These are phyloP conservation scores for Embiotoca jacksoni DNA, from an alignment of 2,113 vertebrate genomes.

Conservation along the genomic window DNA sequence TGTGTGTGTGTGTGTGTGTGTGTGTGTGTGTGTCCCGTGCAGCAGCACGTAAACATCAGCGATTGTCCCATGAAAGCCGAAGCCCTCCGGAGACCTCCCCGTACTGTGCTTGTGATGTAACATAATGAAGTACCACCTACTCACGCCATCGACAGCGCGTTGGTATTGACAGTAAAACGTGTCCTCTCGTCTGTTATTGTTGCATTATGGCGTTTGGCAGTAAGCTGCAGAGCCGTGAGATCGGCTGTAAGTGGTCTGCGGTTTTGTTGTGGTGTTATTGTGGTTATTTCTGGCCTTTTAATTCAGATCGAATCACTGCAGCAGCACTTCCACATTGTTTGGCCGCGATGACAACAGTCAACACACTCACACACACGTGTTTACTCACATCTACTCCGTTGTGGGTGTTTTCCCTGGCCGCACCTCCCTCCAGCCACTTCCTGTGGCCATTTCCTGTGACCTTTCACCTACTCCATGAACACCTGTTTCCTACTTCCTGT, in stretches of 20 bases:
- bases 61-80: slow-evolving; percentile 17
- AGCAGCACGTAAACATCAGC: not conserved
- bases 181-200: slow-evolving; percentile 25
- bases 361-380: not conserved
- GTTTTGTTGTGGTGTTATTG: slow-evolving; percentile 54
- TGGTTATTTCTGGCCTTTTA: slow-evolving; percentile 57
- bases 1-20: no score
- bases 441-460: slow-evolving; percentile 74
- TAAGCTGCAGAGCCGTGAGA: slow-evolving; percentile 33
- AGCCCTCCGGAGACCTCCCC: slow-evolving; percentile 33
- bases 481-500: slow-evolving; percentile 87
- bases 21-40: no score
- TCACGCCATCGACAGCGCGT: slow-evolving; percentile 33
- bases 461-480: slow-evolving; percentile 71
- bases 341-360: not conserved
- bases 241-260: slow-evolving; percentile 46
- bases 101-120: slow-evolving; percentile 24
- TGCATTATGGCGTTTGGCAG: slow-evolving; percentile 45
- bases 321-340: slow-evolving; percentile 8
- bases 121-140: slow-evolving; percentile 42
- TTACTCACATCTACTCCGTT: not conserved
- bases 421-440: slow-evolving; percentile 51
- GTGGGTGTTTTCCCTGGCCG: slow-evolving; percentile 9
- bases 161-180: slow-evolving; percentile 42
- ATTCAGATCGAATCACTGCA: slow-evolving; percentile 12